Base-by-base conservation (phyloP, 1,140 invertebrate genomes). In the Drosophila teissieri region DNA sequence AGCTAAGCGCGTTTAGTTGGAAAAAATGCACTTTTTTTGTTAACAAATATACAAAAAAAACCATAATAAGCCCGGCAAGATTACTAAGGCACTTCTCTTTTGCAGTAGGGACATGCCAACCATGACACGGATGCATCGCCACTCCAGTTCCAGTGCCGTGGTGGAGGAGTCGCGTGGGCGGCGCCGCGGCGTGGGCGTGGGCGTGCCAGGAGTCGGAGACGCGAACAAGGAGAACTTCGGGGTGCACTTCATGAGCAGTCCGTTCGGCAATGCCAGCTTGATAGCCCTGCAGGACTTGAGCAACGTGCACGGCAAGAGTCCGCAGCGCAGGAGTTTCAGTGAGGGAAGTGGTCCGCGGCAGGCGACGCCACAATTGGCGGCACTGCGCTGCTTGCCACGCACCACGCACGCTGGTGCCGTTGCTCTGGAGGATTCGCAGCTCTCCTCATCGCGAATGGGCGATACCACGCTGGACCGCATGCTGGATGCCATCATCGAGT, bases 401-500 rank as follows among this genome's bases (percentile, higher is more conserved):
- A 17, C 64, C 4, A 45, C 39, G 19, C 19, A 19, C 24, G 49
- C 44, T 3, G 52, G 46, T 5, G 24, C 14, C 1, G 24, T 44
- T 46, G 51, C 65, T 7, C 65, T 78, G 0, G 91, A 92, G 54
- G 86, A 90, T 2, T 91, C 90, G 0, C 78, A 91, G 7, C 62
- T 89, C n/a, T 91, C 86, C 0, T 92, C 91, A 3, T 91, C 91
- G n/a, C 78, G 89, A 15, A 91, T 92, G 81, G 90, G 91, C 4
- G 91, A 92, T 44, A 92, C 85, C 37, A 92, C 91, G 5, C 45
- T 92, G 42, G 91, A 92, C 57, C 80, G 91, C 34, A 92, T 92
- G 91, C 65, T 92, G 44, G 91, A 92, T 51, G 91, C 91, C 27
- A 92, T 92, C 12, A 90, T 92, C 6, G 90, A 92, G 34, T 91